These are phyloP conservation scores for Bergia sp. DNA, from an alignment of 92 coral and sea anemone genomes.

Conservation along the genomic window DNA sequence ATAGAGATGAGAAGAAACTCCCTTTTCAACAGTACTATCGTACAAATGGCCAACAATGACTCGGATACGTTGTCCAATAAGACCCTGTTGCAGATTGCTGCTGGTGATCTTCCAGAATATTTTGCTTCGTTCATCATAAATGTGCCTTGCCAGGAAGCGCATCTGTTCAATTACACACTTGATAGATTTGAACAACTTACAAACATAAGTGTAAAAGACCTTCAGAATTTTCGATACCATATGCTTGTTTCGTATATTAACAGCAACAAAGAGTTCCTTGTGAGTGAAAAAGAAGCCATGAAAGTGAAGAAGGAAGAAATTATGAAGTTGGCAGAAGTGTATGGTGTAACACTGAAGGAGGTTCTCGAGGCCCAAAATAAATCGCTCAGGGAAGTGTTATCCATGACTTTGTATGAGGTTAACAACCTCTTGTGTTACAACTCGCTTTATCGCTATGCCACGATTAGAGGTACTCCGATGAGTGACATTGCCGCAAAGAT, in stretches of 20 bases:
- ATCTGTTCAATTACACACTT: constrained; percentile 2
- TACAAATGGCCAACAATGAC: constrained; percentile 30
- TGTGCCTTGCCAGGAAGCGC: not conserved
- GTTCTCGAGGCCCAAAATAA: not conserved
- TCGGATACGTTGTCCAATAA: not conserved
- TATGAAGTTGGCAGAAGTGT: not conserved
- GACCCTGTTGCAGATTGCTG: constrained; percentile 23
- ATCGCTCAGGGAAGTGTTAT: not conserved
- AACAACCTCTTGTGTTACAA: constrained; percentile 6
- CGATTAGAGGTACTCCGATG: not conserved
- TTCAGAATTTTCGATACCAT: not conserved
- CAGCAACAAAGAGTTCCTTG: constrained; percentile 1
- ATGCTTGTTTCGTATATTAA: not conserved
- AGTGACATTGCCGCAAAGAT: constrained; percentile 7
- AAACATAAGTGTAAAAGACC: not conserved
- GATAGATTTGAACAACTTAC: not conserved
- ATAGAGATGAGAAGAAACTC: not conserved
- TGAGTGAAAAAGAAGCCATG: not conserved
- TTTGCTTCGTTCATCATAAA: constrained; percentile 26
- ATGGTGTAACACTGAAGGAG: not conserved
- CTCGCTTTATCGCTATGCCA: constrained; percentile 25
- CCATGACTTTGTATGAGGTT: constrained; percentile 8
- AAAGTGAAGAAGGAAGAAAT: constrained; percentile 17
- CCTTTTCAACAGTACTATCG: not conserved
- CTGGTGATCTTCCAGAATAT: constrained; percentile 23